phyloP scores from a whole-genome alignment of 2,888 invertebrate genomes.

The Drosophila differens region DNA sequence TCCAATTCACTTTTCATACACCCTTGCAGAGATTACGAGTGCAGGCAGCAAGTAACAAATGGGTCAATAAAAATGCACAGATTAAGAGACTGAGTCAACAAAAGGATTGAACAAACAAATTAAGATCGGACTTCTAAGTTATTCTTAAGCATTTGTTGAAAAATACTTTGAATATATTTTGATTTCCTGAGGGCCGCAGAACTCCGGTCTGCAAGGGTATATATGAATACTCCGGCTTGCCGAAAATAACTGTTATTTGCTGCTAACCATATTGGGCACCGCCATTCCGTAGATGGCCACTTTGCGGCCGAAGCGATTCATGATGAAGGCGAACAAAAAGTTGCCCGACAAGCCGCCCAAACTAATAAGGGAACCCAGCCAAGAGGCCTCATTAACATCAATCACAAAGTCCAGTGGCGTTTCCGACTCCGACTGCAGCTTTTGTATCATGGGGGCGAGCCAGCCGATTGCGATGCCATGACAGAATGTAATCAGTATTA shows the following conservation, averaged over 20 bases:
- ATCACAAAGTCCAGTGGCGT: conserved; percentile 76
- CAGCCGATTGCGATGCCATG: conserved; percentile 83
- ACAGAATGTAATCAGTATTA: conserved; percentile 77
- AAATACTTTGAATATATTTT: neutral
- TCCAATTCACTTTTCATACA: neutral
- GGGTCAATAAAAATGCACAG: neutral
- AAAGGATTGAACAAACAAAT: neutral
- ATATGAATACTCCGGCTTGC: neutral
- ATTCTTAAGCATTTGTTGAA: neutral
- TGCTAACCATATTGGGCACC: conserved; percentile 82
- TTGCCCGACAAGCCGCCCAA: conserved; percentile 82
- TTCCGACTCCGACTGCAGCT: conserved; percentile 65
- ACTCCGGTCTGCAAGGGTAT: neutral
- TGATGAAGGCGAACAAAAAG: conserved; percentile 71
- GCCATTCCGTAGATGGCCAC: conserved; percentile 76
- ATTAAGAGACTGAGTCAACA: neutral
- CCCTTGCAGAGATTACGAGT: neutral
- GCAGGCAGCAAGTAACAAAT: neutral
- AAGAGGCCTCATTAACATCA: conserved; percentile 80
- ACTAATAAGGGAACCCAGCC: conserved; percentile 82
- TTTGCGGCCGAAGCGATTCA: conserved; percentile 82
- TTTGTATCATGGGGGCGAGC: conserved; percentile 80
- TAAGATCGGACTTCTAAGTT: neutral
- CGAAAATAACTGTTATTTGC: neutral
- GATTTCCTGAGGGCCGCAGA: neutral